These are phyloP conservation scores for Leptinotarsa juncta DNA, from an alignment of 2,888 invertebrate species.

Conservation along the genomic window DNA sequence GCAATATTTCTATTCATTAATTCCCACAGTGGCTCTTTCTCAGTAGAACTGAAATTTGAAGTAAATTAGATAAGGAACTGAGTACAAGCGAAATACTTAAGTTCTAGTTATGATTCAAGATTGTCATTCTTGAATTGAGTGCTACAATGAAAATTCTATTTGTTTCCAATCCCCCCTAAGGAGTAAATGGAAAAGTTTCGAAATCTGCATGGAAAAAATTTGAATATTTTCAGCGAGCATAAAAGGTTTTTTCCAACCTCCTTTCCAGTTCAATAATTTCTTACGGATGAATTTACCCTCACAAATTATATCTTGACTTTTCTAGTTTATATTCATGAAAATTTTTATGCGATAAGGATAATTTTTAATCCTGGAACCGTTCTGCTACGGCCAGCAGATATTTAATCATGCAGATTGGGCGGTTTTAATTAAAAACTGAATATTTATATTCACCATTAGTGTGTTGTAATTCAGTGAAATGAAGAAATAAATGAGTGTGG, in stretches of 20 bases:
- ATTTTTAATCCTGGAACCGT: conserved; percentile 9
- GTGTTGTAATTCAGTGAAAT: conserved; percentile 6
- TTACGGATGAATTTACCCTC: neutral
- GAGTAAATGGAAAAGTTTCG: too few relatives aligned
- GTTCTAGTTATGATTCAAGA: too few relatives aligned
- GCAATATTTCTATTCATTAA: too few relatives aligned
- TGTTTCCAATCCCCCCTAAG: too few relatives aligned
- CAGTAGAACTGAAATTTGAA: too few relatives aligned
- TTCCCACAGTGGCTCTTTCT: too few relatives aligned
- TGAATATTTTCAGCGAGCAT: neutral
- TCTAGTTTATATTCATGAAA: conserved; percentile 14
- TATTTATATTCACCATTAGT: conserved; percentile 6
- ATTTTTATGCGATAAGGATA: neutral
- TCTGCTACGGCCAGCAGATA: neutral
- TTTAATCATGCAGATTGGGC: neutral
- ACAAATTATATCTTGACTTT: conserved; percentile 4
- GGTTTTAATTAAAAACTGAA: conserved; percentile 6
- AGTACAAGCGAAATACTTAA: too few relatives aligned
- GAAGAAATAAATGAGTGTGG: neutral
- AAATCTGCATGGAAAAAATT: neutral
- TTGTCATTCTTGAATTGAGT: too few relatives aligned
- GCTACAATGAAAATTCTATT: too few relatives aligned
- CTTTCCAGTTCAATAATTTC: neutral
- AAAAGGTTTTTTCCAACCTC: neutral
- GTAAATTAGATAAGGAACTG: too few relatives aligned